These are phyloP conservation scores for Eudyptes chrysolophus DNA, from an alignment of 2,113 vertebrate species.

Conservation along the genomic window DNA sequence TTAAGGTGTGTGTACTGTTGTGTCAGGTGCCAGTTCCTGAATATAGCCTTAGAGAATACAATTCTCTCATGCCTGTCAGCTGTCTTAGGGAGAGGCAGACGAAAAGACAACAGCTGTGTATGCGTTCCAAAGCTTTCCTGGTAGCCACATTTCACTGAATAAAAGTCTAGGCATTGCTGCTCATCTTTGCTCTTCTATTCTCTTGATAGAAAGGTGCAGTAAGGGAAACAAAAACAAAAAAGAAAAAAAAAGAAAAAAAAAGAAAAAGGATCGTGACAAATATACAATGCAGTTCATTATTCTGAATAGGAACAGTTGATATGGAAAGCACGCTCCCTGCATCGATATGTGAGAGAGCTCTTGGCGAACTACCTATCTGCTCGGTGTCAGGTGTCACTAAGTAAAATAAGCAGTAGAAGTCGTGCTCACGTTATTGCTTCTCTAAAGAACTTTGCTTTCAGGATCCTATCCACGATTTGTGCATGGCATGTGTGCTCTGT, in stretches of 20 bases:
- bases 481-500: background rate
- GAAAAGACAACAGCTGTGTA: background rate
- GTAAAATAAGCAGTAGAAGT: background rate
- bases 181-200: background rate
- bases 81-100: background rate
- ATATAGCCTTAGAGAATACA: background rate
- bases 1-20: background rate
- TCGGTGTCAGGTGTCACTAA: background rate
- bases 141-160: background rate
- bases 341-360: accelerated
- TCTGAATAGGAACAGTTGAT: background rate
- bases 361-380: background rate
- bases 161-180: background rate
- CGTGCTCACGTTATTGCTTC: background rate
- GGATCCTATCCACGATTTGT: background rate
- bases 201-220: background rate
- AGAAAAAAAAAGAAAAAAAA: background rate
- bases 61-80: background rate
- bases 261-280: background rate
- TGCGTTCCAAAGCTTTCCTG: background rate
- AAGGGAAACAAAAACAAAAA: background rate
- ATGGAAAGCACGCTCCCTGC: background rate
- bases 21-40: background rate
- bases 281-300: background rate
- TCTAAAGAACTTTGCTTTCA: background rate